Base-by-base conservation (phyloP, 2,113 vertebrate genomes). In the Chaetodon trifascialis region DNA sequence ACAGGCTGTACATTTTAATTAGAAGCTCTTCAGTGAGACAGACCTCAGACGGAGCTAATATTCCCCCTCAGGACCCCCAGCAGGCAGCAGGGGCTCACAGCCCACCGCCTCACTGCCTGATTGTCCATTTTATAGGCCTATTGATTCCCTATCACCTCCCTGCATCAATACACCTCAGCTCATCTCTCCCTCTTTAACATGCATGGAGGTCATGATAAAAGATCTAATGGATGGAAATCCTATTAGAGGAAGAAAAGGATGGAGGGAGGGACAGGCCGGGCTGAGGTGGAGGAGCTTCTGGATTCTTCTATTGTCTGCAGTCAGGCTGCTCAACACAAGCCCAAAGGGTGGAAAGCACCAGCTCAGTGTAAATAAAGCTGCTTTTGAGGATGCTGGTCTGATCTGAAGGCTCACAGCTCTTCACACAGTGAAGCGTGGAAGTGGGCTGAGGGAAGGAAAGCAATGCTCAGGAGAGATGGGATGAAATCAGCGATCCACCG, bases 41-140 rank as follows among this genome's bases (percentile, higher is more conserved):
- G 85, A 90, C 86, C 25, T 74, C 51, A 80, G 77, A 80, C 77
- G 16, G 73, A 75, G 79, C 64, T 91, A 81, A 86, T 81, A 79
- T 75, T 25, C 68, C 66, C 86, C 82, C 82, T 54, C 42, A 68
- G 89, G 80, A 82, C 54, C 77, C 49, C 66, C 25, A 16, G 59
- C 69, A 76, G 49, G 40, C 66, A 30, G 47, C 36, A 7, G 12
- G 60, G 62, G 59, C 65, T 79, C 42, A 55, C 7, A 68, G 78
- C 23, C n/a, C 63, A 21, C 47, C 38, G 68, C 70, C 64, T 76
- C 80, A 21, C 63, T 85, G 82, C 70, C 77, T 88, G 86, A 92
- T 91, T 90, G 87, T 86, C 89, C 84, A 85, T 92, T 94, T 94
- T 85, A 94, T 90, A 84, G 89, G 87, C 59, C 81, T 91, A 94